Base-by-base conservation (phyloP, 2,113 vertebrate species). In the Mixornis gularis region DNA sequence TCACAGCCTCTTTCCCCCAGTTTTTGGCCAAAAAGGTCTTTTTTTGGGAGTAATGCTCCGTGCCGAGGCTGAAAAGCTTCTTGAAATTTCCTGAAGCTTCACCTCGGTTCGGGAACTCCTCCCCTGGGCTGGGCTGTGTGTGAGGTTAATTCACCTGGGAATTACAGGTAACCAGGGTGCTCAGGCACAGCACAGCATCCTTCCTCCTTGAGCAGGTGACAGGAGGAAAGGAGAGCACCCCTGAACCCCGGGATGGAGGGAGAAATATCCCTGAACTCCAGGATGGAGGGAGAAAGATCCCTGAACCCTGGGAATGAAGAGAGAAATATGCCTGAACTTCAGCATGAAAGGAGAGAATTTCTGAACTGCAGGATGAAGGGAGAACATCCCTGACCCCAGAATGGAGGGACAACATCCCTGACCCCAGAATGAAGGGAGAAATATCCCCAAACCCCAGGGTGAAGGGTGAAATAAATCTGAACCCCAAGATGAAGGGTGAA, bases 101-200 rank as follows among this genome's bases (percentile, higher is more conserved):
- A 12, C 29, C 18, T 48, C 18, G 41, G 19, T 10, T 38, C 3
- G 17, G 11, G 25, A 92, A 20, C 12, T 11, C 36, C 14, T 43
- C 7, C 17, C 62, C 15, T 4, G 36, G 43, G 40, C 13, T 1
- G 1, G 3, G 22, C 22, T 59, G 21, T 0, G 0, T 7, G 43
- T 8, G 52, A 7, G 0, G 2, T 1, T 32, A 29, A 48, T 66
- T 59, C 24, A 15, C 12, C 46, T 51, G 71, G 29, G 32, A 58
- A 24, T 10, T 2, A 1, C 2, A 32, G 44, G 36, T 5, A 8
- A 11, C 10, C 7, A 12, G 7, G 1, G 0, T 0, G 3, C 32
- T 55, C 6, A 2, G 49, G 24, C 17, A 14, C 41, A 40, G 44
- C 8, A 8, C 44, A 27, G 59, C 49, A 58, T 46, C 80, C 30